Conservation (phyloP, 2,113 vertebrate species). For the Neogale vison region DNA sequence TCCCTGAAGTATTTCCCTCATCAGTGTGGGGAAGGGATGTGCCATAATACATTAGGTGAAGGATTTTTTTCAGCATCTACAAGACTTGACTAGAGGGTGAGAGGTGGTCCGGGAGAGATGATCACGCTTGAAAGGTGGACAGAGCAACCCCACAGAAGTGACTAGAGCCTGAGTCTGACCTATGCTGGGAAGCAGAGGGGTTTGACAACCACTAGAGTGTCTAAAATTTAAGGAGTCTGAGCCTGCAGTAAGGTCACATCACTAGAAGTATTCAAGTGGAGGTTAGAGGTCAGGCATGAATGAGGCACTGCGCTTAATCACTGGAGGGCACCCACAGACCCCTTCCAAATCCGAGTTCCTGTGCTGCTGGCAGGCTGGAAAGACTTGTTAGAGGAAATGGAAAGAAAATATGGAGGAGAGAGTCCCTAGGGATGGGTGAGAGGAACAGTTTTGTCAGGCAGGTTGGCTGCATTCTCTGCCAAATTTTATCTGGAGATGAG, state of each 20-base stretch:
- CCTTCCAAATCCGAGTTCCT: not conserved
- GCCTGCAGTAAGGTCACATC: not conserved
- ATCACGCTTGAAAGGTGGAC: not conserved
- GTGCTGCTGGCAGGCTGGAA: not conserved
- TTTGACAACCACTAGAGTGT: not conserved
- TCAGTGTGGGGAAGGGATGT: not conserved
- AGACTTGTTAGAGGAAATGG: not conserved
- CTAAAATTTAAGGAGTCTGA: not conserved
- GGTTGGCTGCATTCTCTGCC: not conserved
- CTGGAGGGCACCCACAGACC: not conserved
- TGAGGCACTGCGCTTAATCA: not conserved
- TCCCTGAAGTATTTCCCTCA: not conserved
- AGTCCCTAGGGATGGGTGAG: not conserved
- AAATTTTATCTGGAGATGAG: not conserved
- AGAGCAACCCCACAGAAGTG: not conserved
- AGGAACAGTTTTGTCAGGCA: not conserved
- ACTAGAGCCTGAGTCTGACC: not conserved
- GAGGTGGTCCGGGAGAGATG: not conserved
- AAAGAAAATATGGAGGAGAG: not conserved
- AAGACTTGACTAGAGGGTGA: not conserved
- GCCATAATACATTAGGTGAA: not conserved
- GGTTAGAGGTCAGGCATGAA: not conserved
- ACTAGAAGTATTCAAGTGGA: not conserved
- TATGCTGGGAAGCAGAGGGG: not conserved
- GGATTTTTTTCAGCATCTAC: not conserved